Base-by-base conservation (phyloP, 1,140 invertebrate genomes). In the Caenorhabditis remanei region DNA sequence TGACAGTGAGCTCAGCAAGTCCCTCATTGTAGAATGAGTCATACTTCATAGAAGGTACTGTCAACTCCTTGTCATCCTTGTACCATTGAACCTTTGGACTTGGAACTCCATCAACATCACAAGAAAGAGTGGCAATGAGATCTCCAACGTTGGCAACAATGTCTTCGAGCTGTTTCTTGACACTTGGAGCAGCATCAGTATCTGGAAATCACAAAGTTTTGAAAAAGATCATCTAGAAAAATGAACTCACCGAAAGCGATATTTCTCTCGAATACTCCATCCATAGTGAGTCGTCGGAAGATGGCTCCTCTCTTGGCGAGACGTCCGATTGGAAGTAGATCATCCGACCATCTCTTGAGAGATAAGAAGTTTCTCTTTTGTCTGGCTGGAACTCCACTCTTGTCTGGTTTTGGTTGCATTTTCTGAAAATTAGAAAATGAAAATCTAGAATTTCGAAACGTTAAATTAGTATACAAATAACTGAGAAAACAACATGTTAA, bases 261-360 rank as follows among this genome's bases (percentile, higher is more conserved):
- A 16, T 89, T 84, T 86, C 88, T 87, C 58, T 89, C 88, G 88
- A 89, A 89, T 2, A 89, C 88, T 58, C 88, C 88, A 82, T 89
- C 88, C 88, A 89, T 89, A 16, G 88, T 84, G 43, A 89, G 83
- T 71, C 87, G 24, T 85, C 88, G 53, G 87, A 89, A 89, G 19
- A 89, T 89, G 83, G 88, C 88, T 79, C 86, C 88, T 75, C 88
- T 8, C 46, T 89, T 89, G 48, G 88, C 88, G n/a, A 89, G 43
- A 63, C 88, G 87, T 61, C 88, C 88, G 61, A 89, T 89, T 16
- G 88, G 88, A n/a, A 89, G 87, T 19, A 89, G 75, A 41, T 89
- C 88, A 32, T 88, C 88, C 5, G 88, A 89, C 87, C 88, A 89
- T 63, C 88, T 63, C 67, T 88, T 87, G 67, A 82, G 82, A 48